phyloP scores from a whole-genome alignment of 2,113 vertebrate genomes.

The Phalacrocorax aristotelis region DNA sequence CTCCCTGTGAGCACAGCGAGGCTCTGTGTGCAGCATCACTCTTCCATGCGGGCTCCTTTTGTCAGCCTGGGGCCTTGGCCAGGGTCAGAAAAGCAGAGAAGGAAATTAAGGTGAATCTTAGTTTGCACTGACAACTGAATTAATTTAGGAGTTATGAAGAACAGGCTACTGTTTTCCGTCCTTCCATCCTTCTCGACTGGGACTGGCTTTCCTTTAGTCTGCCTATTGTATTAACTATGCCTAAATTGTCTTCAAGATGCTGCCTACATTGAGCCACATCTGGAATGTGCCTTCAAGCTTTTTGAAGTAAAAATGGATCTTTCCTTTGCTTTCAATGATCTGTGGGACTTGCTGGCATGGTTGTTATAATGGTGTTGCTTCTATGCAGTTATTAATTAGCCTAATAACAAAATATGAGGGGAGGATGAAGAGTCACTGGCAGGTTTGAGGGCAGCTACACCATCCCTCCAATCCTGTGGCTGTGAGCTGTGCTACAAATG shows the following conservation, averaged over 20 bases:
- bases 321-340: background rate
- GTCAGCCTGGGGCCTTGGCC: background rate
- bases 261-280: background rate
- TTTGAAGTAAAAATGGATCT: background rate
- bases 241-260: background rate
- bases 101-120: background rate
- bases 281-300: background rate
- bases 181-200: rapidly evolving
- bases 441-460: background rate
- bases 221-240: background rate
- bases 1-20: background rate
- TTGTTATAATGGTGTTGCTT: background rate
- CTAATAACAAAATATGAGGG: background rate
- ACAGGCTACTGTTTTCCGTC: background rate
- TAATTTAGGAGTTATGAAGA: background rate
- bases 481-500: background rate
- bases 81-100: background rate
- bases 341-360: background rate
- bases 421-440: background rate
- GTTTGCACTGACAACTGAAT: background rate
- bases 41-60: background rate
- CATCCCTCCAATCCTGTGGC: rapidly evolving
- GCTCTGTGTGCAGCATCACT: background rate
- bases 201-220: background rate
- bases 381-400: background rate